Base-by-base conservation (phyloP, 2,888 invertebrate species). In the Dascillus cervinus region DNA sequence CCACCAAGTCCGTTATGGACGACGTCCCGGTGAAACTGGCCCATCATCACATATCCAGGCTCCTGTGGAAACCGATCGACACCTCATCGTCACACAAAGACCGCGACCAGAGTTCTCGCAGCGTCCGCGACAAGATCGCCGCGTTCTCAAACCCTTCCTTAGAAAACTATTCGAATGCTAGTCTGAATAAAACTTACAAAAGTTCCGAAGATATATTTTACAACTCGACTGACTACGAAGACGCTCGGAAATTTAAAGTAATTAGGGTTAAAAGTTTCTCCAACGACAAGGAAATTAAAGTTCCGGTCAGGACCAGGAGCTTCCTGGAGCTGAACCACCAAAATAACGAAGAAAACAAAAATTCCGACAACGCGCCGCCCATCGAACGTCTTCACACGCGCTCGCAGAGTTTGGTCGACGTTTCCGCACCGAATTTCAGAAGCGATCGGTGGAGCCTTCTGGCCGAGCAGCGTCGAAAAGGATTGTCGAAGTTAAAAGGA, bases 51-150 rank as follows among this genome's bases (percentile, higher is more conserved):
- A n/a, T n/a, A n/a, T 9, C 27, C 19, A 4, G 19, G 19, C 27
- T 9, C 9, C 6, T 22, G n/a, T 4, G 6, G 9, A 11, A 4
- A 22, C 5, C 5, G 9, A 6, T 11, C 11, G 23, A 9, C 4
- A 62, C 41, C 54, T 54, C 32, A 46, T 52, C 11, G 14, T 55
- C 81, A 71, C 70, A 76, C 34, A 81, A 82, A 62, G 83, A 85
- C 64, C 82, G 84, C 47, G n/a, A n/a, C n/a, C 78, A 80, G 54
- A 84, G 84, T 42, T 82, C 82, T 62, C 78, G 77, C 44, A 86
- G 85, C 52, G 86, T 88, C 32, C 77, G 81, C 53, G 87, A 87
- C 57, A 87, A 87, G 67, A 88, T 88, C 50, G 87, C 87, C 34
- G 84, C 87, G 82, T 88, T 88, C 64, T 85, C 86, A 62, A 62